phyloP scores from a whole-genome alignment of 2,113 vertebrate species.

The Romanogobio albipinnatus region DNA sequence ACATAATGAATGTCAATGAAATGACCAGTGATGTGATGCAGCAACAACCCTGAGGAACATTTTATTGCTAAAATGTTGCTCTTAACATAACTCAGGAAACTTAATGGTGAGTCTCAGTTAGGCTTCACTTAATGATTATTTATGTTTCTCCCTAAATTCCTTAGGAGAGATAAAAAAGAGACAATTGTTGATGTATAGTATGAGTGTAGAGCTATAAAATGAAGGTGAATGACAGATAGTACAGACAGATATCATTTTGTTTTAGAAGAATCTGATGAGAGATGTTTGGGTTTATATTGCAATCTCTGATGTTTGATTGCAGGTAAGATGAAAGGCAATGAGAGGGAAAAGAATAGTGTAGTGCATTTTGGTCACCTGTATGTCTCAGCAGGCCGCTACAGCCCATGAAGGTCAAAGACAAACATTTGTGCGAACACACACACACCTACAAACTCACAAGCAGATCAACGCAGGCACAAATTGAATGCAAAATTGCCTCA shows the following conservation, averaged over 20 bases:
- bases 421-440: neutral
- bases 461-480: neutral
- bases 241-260: neutral
- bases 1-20: conserved; percentile 27
- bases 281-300: neutral
- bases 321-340: neutral
- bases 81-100: neutral
- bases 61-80: neutral
- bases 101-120: neutral
- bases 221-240: neutral
- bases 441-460: neutral
- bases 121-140: neutral
- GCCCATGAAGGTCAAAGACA: conserved; percentile 40
- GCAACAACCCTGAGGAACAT: neutral
- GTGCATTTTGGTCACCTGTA: neutral
- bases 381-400: neutral
- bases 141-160: conserved; percentile 10
- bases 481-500: neutral
- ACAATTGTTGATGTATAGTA: neutral
- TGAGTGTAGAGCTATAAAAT: neutral
- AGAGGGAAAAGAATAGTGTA: neutral
- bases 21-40: conserved; percentile 1
- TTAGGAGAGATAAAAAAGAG: neutral
- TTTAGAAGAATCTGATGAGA: neutral
- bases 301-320: neutral